Conservation (phyloP, 1,140 invertebrate species). For the Chironomus tepperi region DNA sequence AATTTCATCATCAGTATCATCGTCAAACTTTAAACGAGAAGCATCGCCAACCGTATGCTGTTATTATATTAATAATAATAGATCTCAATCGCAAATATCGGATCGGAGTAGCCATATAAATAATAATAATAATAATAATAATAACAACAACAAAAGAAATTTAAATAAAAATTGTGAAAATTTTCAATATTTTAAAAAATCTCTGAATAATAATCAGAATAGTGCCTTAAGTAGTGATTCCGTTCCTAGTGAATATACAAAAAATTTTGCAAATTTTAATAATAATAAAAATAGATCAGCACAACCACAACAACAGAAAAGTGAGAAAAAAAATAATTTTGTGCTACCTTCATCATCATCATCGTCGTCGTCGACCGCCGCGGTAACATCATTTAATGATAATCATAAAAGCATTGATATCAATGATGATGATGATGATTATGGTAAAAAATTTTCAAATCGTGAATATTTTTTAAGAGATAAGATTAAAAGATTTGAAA, state of each 20-base stretch:
- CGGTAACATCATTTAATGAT: neutral
- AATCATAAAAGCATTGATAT: neutral
- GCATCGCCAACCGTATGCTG: conserved; percentile 18
- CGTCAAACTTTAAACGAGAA: conserved; percentile 22
- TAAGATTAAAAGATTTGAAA: conserved; percentile 6
- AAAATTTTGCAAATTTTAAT: too few species aligned
- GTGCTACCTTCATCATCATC: too few species aligned
- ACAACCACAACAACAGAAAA: too few species aligned
- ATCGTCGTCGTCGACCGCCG: too few species aligned
- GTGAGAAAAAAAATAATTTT: too few species aligned
- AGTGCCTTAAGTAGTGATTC: too few species aligned
- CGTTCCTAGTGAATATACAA: too few species aligned
- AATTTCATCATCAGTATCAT: conserved; percentile 1
- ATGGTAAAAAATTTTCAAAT: neutral
- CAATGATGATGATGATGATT: neutral
- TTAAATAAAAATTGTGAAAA: too few species aligned
- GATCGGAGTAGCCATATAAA: neutral
- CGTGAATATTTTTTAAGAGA: neutral
- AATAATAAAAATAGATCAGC: too few species aligned
- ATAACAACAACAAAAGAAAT: neutral
- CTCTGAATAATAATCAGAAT: too few species aligned
- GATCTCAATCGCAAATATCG: neutral
- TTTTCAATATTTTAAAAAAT: too few species aligned
- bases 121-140: neutral
- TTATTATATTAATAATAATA: conserved; percentile 20